Conservation (phyloP, 2,113 vertebrate species). For the Istiophorus platypterus region DNA sequence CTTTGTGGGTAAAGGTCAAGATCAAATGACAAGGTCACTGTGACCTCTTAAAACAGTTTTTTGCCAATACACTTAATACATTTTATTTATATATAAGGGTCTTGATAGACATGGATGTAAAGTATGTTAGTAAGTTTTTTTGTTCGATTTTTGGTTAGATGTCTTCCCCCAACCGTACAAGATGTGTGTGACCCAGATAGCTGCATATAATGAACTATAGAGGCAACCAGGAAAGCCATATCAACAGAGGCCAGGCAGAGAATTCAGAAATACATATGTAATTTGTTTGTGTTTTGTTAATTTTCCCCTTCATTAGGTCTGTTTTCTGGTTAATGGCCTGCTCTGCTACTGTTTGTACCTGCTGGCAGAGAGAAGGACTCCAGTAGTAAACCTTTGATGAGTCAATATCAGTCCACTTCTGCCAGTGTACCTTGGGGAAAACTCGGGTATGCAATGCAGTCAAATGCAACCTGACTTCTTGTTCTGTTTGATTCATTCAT, state of each 20-base stretch:
- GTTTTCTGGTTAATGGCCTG: constrained; percentile 72
- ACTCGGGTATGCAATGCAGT: constrained; percentile 21
- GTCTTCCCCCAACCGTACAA: constrained; percentile 32
- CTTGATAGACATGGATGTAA: too few relatives aligned
- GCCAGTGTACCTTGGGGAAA: constrained; percentile 41
- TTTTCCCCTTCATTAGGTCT: constrained; percentile 82
- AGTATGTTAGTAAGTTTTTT: too few relatives aligned
- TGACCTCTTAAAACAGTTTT: too few relatives aligned
- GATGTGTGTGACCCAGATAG: constrained; percentile 71
- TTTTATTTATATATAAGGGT: too few relatives aligned
- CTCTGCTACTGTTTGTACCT: constrained; percentile 59
- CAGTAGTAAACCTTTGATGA: constrained; percentile 71
- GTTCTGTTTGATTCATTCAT: constrained; percentile 41
- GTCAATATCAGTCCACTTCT: constrained; percentile 56
- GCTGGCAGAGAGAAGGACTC: constrained; percentile 49
- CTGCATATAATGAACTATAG: constrained; percentile 51
- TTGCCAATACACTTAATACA: too few relatives aligned
- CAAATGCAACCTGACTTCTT: constrained; percentile 40
- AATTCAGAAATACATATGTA: constrained; percentile 58
- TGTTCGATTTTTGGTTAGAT: constrained; percentile 31
- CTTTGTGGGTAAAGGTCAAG: too few relatives aligned
- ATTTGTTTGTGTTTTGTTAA: constrained; percentile 77
- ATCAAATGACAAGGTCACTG: too few relatives aligned
- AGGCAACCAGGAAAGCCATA: constrained; percentile 35
- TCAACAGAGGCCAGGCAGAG: constrained; percentile 44